phyloP scores from a whole-genome alignment of 2,113 vertebrate species.

The Bubo bubo region DNA sequence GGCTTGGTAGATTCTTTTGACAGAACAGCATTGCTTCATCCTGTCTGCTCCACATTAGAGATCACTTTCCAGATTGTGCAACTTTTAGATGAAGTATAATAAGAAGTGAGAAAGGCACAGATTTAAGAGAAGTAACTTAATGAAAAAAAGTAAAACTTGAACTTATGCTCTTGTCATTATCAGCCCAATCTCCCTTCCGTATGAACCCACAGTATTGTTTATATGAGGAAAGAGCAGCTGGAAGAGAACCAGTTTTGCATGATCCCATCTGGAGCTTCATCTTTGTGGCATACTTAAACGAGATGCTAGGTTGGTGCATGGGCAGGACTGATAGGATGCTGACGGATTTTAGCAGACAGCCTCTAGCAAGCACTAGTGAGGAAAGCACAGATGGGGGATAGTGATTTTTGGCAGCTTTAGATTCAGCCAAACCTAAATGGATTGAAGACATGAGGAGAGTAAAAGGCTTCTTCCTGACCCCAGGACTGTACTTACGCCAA shows the following conservation, averaged over 20 bases:
- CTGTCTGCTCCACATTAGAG: background rate
- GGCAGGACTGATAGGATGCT: slow-evolving; percentile 36
- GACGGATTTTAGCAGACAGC: slow-evolving; percentile 35
- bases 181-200: background rate
- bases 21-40: background rate
- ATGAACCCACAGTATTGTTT: slow-evolving; percentile 29
- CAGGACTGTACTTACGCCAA: background rate
- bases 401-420: slow-evolving; percentile 29
- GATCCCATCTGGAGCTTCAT: slow-evolving; percentile 59
- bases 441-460: background rate
- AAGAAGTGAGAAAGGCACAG: slow-evolving; percentile 18
- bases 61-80: slow-evolving; percentile 18
- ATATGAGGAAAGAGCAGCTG: slow-evolving; percentile 50
- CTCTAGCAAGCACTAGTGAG: slow-evolving; percentile 22
- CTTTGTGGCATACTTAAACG: slow-evolving; percentile 18
- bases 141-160: background rate
- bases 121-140: slow-evolving; percentile 21
- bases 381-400: slow-evolving; percentile 46
- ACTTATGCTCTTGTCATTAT: slow-evolving; percentile 11
- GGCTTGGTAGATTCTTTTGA: background rate
- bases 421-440: slow-evolving; percentile 7
- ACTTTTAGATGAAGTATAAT: background rate
- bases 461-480: slow-evolving; percentile 9
- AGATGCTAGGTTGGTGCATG: slow-evolving; percentile 19
- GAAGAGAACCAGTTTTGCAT: slow-evolving; percentile 35